Conservation (phyloP, 2,797 vertebrate species). For the Galaxias olidus region DNA sequence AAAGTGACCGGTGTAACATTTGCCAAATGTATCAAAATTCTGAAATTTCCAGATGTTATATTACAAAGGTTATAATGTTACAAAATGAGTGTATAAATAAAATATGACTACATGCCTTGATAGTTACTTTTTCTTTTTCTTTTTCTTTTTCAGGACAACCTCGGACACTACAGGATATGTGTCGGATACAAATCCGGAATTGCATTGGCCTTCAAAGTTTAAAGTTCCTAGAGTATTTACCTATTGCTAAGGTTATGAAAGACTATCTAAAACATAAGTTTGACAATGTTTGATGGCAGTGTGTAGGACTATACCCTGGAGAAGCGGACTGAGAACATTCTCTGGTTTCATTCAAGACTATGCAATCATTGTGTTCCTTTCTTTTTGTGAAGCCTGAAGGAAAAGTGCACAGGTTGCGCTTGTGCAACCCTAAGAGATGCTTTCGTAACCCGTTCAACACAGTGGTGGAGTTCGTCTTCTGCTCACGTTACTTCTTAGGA, state of each 20-base stretch:
- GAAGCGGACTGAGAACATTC: conserved; percentile 19
- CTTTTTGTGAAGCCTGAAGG: conserved; percentile 72
- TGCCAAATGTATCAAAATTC: too few species aligned
- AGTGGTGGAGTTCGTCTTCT: conserved; percentile 16
- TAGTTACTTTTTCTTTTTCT: conserved; percentile 14
- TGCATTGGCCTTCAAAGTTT: conserved; percentile 97
- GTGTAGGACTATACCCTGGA: too few species aligned
- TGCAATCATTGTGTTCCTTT: conserved; percentile 87
- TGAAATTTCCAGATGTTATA: too few species aligned
- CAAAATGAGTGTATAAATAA: background rate
- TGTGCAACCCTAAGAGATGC: conserved; percentile 73
- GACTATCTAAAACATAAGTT: conserved; percentile 99
- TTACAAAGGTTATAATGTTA: background rate
- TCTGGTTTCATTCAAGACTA: conserved; percentile 84
- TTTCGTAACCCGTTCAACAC: conserved; percentile 76
- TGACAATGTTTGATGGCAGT: conserved; percentile 85
- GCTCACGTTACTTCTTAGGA: background rate
- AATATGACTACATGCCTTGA: background rate
- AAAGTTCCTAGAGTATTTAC: conserved; percentile 93
- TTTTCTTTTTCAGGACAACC: conserved; percentile 82
- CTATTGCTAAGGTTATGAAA: conserved; percentile 98
- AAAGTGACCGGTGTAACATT: too few species aligned
- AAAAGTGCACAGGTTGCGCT: conserved; percentile 76
- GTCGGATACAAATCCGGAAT: conserved; percentile 96
- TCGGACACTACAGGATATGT: conserved; percentile 94